Evolutionary conservation across 2,888 invertebrate genomes (phyloP), one percentile per base, ranked within the genome.

Genomic region (Macaria liturata): DNA sequence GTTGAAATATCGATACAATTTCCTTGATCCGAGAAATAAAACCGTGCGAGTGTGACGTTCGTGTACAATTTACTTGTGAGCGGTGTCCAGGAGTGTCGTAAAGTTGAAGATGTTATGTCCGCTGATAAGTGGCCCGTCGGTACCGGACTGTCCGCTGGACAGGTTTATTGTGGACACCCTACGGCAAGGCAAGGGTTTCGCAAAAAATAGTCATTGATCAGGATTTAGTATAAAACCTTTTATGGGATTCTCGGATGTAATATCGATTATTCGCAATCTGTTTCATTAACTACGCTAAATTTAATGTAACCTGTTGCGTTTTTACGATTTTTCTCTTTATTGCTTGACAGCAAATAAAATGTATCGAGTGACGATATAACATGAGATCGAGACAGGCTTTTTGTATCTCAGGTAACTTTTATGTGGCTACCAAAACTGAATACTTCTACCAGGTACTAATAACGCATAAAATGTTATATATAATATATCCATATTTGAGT

Each of bases 1-100:
- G 78, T 80, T 88, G 87, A 89, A 87, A 86, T 90, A 90, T 88
- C 86, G 88, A 87, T 86, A 86, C 88, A 86, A 87, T 90, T 88
- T 86, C 83, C 87, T 85, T 88, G 90, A 91, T 91, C 88, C 80
- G 87, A 83, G 81, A 83, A 87, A 89, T 88, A 87, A 89, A 90
- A 88, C 87, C 84, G 80, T 74, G 78, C 76, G 74, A 70, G 76
- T 78, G 66, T 86, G 88, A 87, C 88, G 84, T 85, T 86, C 82
- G 81, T 84, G 83, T 75, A 74, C 74, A 87, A 88, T 89, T 90
- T 91, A 90, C 88, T 81, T 81, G 78, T 81, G 83, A 80, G 81
- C 78, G 42, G 42, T 72, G 77, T 76, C 80, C 80, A 78, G 80
- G 81, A 80, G 74, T 86, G 88, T 90, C 89, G 88, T 91, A 90